Evolutionary conservation across 2,888 invertebrate species (phyloP).

Genomic region (Sthenelais limicola): DNA sequence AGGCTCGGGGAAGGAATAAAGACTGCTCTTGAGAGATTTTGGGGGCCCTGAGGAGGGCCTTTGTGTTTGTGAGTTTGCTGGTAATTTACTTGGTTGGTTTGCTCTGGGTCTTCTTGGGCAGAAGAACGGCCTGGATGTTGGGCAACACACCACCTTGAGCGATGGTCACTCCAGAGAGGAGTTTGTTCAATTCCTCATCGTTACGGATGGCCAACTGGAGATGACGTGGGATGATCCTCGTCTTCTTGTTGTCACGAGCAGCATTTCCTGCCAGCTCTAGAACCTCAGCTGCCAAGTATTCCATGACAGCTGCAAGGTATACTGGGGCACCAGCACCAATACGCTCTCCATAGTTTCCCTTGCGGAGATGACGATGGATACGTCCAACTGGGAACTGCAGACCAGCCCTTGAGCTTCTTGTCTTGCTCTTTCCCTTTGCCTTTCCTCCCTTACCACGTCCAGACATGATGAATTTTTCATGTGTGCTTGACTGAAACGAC

Average conservation of each 20-base stretch:
- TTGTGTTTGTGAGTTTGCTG: constrained; percentile 34
- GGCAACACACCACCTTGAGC: constrained; percentile 88
- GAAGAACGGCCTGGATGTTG: constrained; percentile 81
- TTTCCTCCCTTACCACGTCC: constrained; percentile 73
- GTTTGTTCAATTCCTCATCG: constrained; percentile 84
- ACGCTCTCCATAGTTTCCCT: constrained; percentile 72
- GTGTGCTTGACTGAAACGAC: neutral
- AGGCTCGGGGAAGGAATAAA: neutral
- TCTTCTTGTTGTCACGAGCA: constrained; percentile 76
- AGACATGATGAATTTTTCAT: constrained; percentile 62
- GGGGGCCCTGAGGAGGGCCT: constrained; percentile 54
- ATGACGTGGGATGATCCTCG: constrained; percentile 82
- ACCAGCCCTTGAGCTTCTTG: constrained; percentile 69
- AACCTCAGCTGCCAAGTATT: constrained; percentile 78
- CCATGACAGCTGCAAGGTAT: constrained; percentile 72
- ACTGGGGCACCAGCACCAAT: constrained; percentile 72
- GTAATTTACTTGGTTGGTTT: neutral
- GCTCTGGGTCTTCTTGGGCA: constrained; percentile 80
- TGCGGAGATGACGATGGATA: constrained; percentile 70
- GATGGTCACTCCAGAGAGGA: constrained; percentile 83
- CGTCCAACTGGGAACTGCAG: constrained; percentile 72
- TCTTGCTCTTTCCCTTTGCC: constrained; percentile 69
- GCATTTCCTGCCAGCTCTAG: constrained; percentile 72
- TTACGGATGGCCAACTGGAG: constrained; percentile 84
- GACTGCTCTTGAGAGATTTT: constrained; percentile 28